Evolutionary conservation across 2,888 invertebrate species (phyloP).

Genomic region (Allygus modestus): DNA sequence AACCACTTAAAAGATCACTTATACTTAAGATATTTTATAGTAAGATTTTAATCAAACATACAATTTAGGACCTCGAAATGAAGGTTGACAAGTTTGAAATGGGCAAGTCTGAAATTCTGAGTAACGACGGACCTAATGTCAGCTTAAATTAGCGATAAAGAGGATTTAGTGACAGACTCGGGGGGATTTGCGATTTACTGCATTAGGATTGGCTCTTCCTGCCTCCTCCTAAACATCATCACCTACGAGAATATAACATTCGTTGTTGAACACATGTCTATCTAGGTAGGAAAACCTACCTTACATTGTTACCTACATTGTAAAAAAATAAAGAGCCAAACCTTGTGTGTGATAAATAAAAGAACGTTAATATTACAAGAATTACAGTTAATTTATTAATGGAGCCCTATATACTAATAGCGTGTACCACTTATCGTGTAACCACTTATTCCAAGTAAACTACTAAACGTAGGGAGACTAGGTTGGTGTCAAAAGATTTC

Average conservation of each 20-base stretch:
- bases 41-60: not conserved
- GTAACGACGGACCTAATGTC: not conserved
- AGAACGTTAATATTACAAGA: too few species aligned
- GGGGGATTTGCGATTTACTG: not conserved
- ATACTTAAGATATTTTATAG: not conserved
- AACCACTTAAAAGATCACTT: not conserved
- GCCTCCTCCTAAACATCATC: not conserved
- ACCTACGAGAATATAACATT: not conserved
- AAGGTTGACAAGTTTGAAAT: slow-evolving; percentile 5
- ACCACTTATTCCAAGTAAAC: too few species aligned
- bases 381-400: too few species aligned
- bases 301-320: too few species aligned
- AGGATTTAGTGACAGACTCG: not conserved
- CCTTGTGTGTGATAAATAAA: too few species aligned
- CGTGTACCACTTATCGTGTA: too few species aligned
- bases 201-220: not conserved
- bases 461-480: too few species aligned
- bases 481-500: too few species aligned
- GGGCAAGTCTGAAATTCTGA: not conserved
- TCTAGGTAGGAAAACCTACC: too few species aligned
- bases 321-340: too few species aligned
- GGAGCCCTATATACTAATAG: too few species aligned
- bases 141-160: slow-evolving; percentile 27
- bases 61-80: not conserved
- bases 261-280: too few species aligned